Evolutionary conservation across 2,797 vertebrate species (phyloP), one percentile per base, ranked within the genome.

Genomic region (Poeciliopsis turneri): DNA sequence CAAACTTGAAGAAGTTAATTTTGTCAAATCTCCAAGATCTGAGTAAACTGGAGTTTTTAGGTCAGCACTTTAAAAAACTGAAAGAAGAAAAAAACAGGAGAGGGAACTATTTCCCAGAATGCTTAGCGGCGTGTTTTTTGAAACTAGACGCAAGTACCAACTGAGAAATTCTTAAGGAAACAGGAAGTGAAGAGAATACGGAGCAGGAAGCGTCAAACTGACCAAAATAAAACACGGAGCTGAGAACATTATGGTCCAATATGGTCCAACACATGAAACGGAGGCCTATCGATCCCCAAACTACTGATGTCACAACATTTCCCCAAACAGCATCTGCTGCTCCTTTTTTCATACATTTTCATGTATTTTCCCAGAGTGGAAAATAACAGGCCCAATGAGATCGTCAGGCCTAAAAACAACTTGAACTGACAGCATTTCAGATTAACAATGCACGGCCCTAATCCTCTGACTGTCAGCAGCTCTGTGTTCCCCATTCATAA

Each of bases 401-500:
- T 45, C 23, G 2, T 7, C 23, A 69, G 43, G 5, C 66, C 66
- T 69, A 43, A n/a, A 69, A 25, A 69, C 66, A 7, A 15, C 66
- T 69, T 12, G 11, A 69, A 13, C n/a, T 8, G 5, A 41, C 2
- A 41, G 28, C 16, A 66, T 36, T 18, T 66, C 15, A 28, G 13
- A 70, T 30, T 16, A 11, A 70, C 39, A 45, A 45, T 45, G 25
- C 28, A 11, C n/a, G 25, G 5, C 11, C 41, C 43, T 16, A 70
- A 43, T 6, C 12, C 13, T 43, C 43, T 70, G 7, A 45, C 66
- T n/a, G 25, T 45, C 66, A 69, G 25, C 25, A 28, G 68, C 25
- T 45, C 41, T 70, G 41, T 45, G 25, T 8, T 70, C 80, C 76
- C 75, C 72, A 64, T 76, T 45, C 46, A 33, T 18, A 57, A 43